These are phyloP conservation scores for Macrosteles quadrilineatus DNA, from an alignment of 1,140 invertebrate species.

Conservation along the genomic window DNA sequence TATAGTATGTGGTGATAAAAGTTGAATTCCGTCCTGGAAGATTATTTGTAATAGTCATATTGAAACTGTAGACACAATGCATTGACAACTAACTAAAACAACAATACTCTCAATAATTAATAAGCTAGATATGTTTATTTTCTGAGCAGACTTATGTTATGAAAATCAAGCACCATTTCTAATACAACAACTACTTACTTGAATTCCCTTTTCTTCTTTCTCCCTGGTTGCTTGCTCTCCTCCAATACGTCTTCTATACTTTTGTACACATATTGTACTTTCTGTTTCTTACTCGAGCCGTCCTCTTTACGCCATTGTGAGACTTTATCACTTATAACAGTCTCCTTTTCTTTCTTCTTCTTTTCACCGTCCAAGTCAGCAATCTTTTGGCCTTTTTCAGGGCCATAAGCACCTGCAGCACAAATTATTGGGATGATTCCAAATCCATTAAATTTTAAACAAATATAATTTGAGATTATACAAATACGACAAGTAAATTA, in stretches of 20 bases:
- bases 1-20: no score
- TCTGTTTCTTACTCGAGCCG: conserved; percentile 57
- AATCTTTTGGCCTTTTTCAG: conserved; percentile 55
- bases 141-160: no score
- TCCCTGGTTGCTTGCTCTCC: conserved; percentile 69
- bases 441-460: no score
- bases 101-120: no score
- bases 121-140: no score
- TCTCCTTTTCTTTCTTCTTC: conserved; percentile 60
- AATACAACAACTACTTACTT: conserved; percentile 44
- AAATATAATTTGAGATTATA: not conserved
- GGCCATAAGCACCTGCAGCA: conserved; percentile 70
- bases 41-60: no score
- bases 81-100: no score
- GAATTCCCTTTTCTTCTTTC: conserved; percentile 53
- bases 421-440: no score
- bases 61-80: no score
- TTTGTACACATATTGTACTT: conserved; percentile 80
- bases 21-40: no score
- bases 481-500: no score
- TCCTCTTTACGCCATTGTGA: conserved; percentile 63
- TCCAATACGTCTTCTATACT: conserved; percentile 93
- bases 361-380: conserved; percentile 47
- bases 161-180: no score
- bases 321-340: conserved; percentile 52